Evolutionary conservation across 2,797 vertebrate genomes (phyloP), one percentile per base, ranked within the genome.

Genomic region (Premnoplex brunnescens): DNA sequence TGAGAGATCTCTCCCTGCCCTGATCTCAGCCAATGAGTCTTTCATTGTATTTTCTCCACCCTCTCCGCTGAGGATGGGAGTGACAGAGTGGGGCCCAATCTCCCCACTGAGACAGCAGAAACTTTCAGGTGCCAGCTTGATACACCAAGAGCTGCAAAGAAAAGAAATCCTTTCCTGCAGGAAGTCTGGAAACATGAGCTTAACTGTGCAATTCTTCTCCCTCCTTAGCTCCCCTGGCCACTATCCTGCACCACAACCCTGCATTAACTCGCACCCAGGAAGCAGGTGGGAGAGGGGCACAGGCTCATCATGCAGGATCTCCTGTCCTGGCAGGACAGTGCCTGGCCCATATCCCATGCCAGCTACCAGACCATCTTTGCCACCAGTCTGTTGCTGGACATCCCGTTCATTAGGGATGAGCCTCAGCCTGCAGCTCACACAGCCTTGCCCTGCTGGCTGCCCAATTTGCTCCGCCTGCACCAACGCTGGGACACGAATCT

Each of bases 381-480:
- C 69, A 72, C 36, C 54, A 32, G 43, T 22, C 51, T 27, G 6
- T 56, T 21, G 41, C 83, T 37, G 85, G 83, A 32, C 66, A 27
- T 81, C 41, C 77, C 1, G 0, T 34, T 71, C 56, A 48, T 85
- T 55, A 85, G 23, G 58, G 36, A 48, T 0, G 0, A 37, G 27
- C 23, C 7, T 28, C 52, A 66, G 63, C 49, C 1, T 2, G 2
- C 10, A 0, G 89, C 60, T 88, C 55, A 14, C 66, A 49, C 85
- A 82, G 89, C 78, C 85, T 69, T 24, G 5, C 85, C 74, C 91
- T 74, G 89, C 63, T 83, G 88, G 66, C 81, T 91, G 93, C 95
- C 86, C 92, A 91, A 94, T 92, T 94, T 89, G 81, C 71, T 85
- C 68, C 0, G 0, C 74, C 86, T 80, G 88, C 89, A 83, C 94